Conservation (phyloP, 2,113 vertebrate genomes). For the Leucoraja erinaceus region DNA sequence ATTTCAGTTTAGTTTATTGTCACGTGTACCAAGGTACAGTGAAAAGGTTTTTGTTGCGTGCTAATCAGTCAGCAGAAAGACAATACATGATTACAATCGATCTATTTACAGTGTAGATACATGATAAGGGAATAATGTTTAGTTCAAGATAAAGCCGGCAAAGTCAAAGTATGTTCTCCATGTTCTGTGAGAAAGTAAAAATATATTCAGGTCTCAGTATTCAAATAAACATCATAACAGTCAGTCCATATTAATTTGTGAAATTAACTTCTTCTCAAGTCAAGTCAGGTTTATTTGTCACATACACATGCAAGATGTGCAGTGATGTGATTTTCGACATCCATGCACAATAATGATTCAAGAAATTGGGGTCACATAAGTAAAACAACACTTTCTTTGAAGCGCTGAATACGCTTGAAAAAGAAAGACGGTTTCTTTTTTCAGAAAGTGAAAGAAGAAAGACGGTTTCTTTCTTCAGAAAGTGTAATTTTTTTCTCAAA, state of each 20-base stretch:
- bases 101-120: too few relatives aligned
- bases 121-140: too few relatives aligned
- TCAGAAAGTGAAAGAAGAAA: not conserved
- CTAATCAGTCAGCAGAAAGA: too few relatives aligned
- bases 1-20: too few relatives aligned
- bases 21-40: too few relatives aligned
- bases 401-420: not conserved
- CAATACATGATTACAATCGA: too few relatives aligned
- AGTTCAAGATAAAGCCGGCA: too few relatives aligned
- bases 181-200: not conserved
- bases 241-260: not conserved
- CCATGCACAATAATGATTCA: not conserved
- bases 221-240: not conserved
- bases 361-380: not conserved
- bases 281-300: too few relatives aligned
- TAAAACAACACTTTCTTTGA: not conserved
- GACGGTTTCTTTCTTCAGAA: not conserved
- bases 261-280: not conserved
- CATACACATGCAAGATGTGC: too few relatives aligned
- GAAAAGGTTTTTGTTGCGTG: too few relatives aligned
- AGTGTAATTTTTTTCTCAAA: constrained; percentile 1
- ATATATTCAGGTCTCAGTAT: not conserved
- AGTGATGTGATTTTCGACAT: not conserved
- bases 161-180: not conserved
- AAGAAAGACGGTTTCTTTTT: not conserved